These are phyloP conservation scores for Drosophila mimica DNA, from an alignment of 2,888 invertebrate species.

Conservation along the genomic window DNA sequence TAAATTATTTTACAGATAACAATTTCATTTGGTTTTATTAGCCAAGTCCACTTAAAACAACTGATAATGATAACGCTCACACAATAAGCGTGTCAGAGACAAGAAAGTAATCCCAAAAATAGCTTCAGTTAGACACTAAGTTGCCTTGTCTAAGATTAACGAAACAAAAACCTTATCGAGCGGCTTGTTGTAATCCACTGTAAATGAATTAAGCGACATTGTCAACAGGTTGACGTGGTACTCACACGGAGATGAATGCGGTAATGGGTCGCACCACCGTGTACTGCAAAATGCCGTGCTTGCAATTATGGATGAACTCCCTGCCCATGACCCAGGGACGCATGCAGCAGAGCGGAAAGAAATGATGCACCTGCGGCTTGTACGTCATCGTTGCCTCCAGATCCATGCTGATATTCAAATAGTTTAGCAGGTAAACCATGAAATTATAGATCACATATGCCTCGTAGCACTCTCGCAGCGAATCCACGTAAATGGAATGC, in stretches of 20 bases:
- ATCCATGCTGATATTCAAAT: constrained; percentile 94
- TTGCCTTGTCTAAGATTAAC: not conserved
- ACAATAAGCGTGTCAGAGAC: not conserved
- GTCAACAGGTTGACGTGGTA: constrained; percentile 52
- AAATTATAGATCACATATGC: constrained; percentile 99
- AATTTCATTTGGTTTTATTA: not conserved
- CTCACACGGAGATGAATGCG: constrained; percentile 95
- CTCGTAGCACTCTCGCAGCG: constrained; percentile 97
- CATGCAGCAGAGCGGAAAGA: constrained; percentile 96
- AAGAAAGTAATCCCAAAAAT: not conserved
- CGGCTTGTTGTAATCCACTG: not conserved
- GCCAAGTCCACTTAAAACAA: not conserved
- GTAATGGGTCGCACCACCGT: constrained; percentile 96
- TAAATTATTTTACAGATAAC: constrained; percentile 1
- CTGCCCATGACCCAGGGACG: constrained; percentile 97
- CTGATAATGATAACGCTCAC: not conserved
- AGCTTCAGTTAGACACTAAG: not conserved
- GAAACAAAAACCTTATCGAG: not conserved
- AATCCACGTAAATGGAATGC: constrained; percentile 96
- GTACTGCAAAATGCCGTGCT: constrained; percentile 98
- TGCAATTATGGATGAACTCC: constrained; percentile 96
- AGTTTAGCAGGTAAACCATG: constrained; percentile 96
- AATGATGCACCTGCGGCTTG: constrained; percentile 93
- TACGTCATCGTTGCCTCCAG: constrained; percentile 92
- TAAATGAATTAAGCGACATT: not conserved